Base-by-base conservation (phyloP, 2,888 invertebrate genomes). In the Meganola albula region DNA sequence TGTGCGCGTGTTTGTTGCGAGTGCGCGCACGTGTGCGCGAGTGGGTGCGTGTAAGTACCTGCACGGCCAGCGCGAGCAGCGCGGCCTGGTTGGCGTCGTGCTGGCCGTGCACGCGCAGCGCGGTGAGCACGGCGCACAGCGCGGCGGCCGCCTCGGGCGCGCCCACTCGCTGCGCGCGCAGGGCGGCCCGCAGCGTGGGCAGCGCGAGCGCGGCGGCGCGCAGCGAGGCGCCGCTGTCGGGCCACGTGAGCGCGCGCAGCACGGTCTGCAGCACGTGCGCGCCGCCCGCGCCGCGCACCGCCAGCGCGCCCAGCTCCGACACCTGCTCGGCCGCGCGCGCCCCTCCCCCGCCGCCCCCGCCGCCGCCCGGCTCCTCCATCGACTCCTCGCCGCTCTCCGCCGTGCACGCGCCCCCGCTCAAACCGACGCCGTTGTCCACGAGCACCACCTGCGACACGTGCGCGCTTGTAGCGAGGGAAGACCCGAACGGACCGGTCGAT, bases 71-170 rank as follows among this genome's bases (percentile, higher is more conserved):
- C 3, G 92, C 91, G 3, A 96, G 87, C 24, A 96, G 75, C 1
- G 91, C 89, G 8, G 95, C 93, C 68, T 94, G 95, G 82, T 94
- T 94, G 7, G 93, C 91, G 58, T 97, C 97, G 68, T 97, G 96
- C 63, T 96, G 94, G 0, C 97, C 97, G 64, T 97, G 95, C 40
- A 92, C 83, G 45, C 95, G 92, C 41, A 97, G 87, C 27, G 95
- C 96, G 48, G 90, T 90, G 37, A 95, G 83, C 45, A 95, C 90
- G 1, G 93, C 91, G 0, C 91, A 90, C 74, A 96, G 91, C 26
- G 95, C 91, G 53, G 93, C 72, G 58, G 45, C 38, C n/a, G 83
- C 84, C 53, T 78, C 82, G 24, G 37, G 54, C 5, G 69, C 65
- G 37, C 66, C 88, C 88, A 48, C 87, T 74, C 57, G 89, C 86